Evolutionary conservation across 2,113 vertebrate species (phyloP).

Genomic region (Tupaia chinensis): DNA sequence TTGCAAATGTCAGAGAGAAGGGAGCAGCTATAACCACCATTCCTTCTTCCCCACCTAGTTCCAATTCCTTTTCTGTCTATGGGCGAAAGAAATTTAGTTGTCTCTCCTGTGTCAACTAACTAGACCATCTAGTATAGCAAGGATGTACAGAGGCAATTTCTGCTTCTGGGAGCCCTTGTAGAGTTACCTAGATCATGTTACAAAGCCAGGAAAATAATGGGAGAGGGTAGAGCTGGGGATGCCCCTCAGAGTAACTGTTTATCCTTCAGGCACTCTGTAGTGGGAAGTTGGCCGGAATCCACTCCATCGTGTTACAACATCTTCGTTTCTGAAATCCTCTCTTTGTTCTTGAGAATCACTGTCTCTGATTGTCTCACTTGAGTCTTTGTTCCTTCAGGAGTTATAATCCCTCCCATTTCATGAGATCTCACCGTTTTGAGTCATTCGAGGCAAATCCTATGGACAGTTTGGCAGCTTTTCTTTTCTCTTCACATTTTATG

Average conservation of each 20-base stretch:
- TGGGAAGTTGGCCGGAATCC: conserved; percentile 31
- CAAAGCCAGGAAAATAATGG: neutral
- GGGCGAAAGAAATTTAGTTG: neutral
- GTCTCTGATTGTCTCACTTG: conserved; percentile 1
- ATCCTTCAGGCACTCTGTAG: neutral
- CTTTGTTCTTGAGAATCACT: conserved; percentile 33
- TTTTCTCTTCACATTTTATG: conserved; percentile 22
- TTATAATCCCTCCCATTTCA: conserved; percentile 70
- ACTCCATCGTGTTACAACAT: neutral
- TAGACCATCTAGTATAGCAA: neutral
- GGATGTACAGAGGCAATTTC: neutral
- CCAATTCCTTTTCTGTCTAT: neutral
- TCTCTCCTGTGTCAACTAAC: neutral
- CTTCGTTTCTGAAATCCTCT: neutral
- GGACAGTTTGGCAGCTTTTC: conserved; percentile 72
- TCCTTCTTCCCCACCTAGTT: rapidly evolving
- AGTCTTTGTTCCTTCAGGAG: neutral
- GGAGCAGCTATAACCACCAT: neutral
- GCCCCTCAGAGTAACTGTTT: conserved; percentile 26
- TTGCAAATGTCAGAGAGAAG: neutral
- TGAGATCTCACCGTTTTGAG: conserved; percentile 64
- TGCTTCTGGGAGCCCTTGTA: neutral
- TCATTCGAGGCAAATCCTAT: conserved; percentile 68
- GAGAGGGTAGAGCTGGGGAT: neutral
- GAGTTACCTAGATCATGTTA: neutral